Evolutionary conservation across 2,888 invertebrate species (phyloP), one percentile per base, ranked within the genome.

Genomic region (Phasia obesa): DNA sequence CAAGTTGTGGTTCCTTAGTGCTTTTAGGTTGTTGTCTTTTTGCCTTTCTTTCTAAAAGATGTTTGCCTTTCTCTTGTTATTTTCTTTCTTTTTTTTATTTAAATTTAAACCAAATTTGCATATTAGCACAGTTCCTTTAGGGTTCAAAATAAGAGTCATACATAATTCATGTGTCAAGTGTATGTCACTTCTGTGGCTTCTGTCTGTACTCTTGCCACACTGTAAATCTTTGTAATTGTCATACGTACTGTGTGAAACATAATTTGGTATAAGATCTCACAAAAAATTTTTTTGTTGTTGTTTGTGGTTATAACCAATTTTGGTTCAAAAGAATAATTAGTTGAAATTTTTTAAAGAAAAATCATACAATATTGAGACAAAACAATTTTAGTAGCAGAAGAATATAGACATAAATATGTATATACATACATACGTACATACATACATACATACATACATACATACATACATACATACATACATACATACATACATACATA

Each of bases 181-280:
- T 87, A 86, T 88, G 89, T 87, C 88, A 89, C 89, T 88, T 88
- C 69, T 89, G 89, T 84, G 89, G 89, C 89, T 89, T 87, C 89
- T 87, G 89, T 73, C 64, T 31, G 35, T n/a, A 21, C 13, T 13
- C n/a, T 42, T 13, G 7, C 11, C 27, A 15, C 27, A 42, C 44
- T 19, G 31, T 23, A 79, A 59, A 73, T 60, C 73, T 60, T 25
- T 15, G 19, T 67, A 27, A 21, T 13, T 57, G 69, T 69, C 47
- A 49, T 25, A n/a, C n/a, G n/a, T n/a, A 44, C 21, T 25, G 44
- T 77, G 47, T 55, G 57, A 67, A 42, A 23, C 21, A 42, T 51
- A 62, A 77, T 69, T 76, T 77, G 42, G 11, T 65, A 51, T 60
- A 21, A 47, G 55, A 47, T 51, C 23, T 42, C 17, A 57, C 21